Percentiles rank a stretch among this genome's conserved stretches.
phyloP scores from a whole-genome alignment of 2,113 vertebrate species.

The Barnardius zonarius region DNA sequence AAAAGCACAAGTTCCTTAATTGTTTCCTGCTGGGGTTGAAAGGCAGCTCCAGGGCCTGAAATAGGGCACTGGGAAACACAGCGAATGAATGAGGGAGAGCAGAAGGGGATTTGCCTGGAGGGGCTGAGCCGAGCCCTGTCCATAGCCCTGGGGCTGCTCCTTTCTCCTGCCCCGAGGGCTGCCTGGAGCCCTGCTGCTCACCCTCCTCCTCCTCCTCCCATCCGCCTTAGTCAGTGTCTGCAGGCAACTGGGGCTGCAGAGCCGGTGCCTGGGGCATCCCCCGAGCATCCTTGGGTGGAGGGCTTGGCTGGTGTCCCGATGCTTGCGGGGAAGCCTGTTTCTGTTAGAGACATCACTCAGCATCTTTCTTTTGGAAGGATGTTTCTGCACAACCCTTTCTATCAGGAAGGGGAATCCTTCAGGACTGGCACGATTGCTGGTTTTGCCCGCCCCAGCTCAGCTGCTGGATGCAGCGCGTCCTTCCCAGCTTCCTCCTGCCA shows the following conservation, averaged over 20 bases:
- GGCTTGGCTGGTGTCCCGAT: accelerated
- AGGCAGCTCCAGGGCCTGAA: slow-evolving; percentile 27
- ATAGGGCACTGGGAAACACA: neutral
- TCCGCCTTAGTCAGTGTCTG: accelerated
- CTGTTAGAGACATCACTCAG: neutral
- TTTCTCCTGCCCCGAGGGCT: neutral
- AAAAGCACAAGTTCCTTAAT: slow-evolving; percentile 57
- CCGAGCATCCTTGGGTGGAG: neutral
- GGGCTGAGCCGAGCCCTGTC: neutral
- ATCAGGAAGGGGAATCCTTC: neutral
- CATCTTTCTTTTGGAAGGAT: neutral
- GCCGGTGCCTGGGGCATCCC: neutral
- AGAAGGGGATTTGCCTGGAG: neutral
- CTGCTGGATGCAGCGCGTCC: accelerated
- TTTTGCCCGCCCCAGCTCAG: neutral
- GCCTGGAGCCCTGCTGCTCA: neutral
- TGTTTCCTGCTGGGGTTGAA: slow-evolving; percentile 63
- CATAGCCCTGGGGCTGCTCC: neutral
- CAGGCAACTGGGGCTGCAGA: accelerated
- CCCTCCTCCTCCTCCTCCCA: neutral
- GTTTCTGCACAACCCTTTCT: neutral
- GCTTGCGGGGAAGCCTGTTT: neutral
- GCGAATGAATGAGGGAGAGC: accelerated
- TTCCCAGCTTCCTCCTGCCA: neutral
- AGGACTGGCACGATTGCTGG: neutral